These are phyloP conservation scores for Gari tellinella DNA, from an alignment of 2,888 invertebrate species.

Conservation along the genomic window DNA sequence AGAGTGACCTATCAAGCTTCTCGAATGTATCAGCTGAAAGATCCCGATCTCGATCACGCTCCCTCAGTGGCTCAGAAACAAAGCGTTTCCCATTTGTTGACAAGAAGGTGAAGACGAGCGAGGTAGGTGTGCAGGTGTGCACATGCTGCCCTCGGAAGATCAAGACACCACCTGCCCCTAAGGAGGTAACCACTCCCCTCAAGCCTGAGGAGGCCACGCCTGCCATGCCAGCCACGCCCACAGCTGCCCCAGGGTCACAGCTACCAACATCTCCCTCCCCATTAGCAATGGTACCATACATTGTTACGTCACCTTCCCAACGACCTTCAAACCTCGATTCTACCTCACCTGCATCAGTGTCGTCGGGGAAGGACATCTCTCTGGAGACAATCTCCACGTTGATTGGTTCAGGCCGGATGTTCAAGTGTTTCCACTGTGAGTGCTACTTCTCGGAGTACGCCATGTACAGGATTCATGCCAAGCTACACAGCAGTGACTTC, in stretches of 20 bases:
- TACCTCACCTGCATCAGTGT: conserved; percentile 56
- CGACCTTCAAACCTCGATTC: conserved; percentile 50
- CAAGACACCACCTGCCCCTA: conserved; percentile 19
- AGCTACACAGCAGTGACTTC: conserved; percentile 70
- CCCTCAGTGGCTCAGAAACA: conserved; percentile 61
- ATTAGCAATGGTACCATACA: conserved; percentile 55
- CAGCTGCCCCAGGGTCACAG: conserved; percentile 29
- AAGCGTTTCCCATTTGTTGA: conserved; percentile 33
- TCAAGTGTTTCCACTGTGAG: conserved; percentile 77
- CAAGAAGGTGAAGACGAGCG: conserved; percentile 23
- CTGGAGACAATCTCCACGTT: conserved; percentile 73
- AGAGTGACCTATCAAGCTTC: conserved; percentile 57
- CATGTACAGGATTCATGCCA: conserved; percentile 78
- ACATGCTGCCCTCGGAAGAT: conserved; percentile 62
- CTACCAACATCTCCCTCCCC: conserved; percentile 42
- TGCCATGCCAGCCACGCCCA: conserved; percentile 24
- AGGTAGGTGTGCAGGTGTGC: conserved; percentile 67
- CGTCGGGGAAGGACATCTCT: conserved; percentile 63
- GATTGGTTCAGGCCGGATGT: conserved; percentile 73
- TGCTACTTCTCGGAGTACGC: conserved; percentile 79
- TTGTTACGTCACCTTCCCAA: conserved; percentile 57
- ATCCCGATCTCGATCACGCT: conserved; percentile 63
- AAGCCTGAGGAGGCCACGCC: not conserved
- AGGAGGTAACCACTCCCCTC: not conserved
- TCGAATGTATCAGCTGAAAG: conserved; percentile 63